Evolutionary conservation across 2,113 vertebrate genomes (phyloP).

Genomic region (Casuarius casuarius): DNA sequence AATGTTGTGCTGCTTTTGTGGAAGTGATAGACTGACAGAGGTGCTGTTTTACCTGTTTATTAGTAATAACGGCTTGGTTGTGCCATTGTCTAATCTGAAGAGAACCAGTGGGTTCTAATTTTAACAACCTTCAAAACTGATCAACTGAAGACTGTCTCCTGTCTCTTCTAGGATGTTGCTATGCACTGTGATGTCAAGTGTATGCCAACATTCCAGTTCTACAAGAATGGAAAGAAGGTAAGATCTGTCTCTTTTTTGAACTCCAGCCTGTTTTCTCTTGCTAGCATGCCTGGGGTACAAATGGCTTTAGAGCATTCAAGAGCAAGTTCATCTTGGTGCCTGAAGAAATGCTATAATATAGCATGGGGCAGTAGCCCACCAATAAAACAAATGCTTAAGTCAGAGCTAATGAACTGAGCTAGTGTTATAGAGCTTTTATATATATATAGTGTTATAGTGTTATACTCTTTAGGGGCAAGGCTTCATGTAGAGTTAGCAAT

Average conservation of each 20-base stretch:
- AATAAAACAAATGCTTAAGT: background rate
- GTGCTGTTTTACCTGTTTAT: background rate
- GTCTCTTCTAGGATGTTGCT: constrained; percentile 80
- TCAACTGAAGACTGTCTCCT: background rate
- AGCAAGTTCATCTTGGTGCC: background rate
- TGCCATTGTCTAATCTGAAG: background rate
- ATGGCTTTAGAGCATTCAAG: background rate
- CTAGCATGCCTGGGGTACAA: background rate
- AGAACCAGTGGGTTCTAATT: background rate
- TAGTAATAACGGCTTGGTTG: background rate
- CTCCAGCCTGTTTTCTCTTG: background rate
- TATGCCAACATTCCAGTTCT: constrained; percentile 92
- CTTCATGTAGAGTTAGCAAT: too few relatives aligned
- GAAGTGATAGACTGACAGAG: background rate
- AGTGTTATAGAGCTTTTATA: too few relatives aligned
- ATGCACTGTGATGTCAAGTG: constrained; percentile 70
- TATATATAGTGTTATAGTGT: too few relatives aligned
- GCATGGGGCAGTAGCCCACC: background rate
- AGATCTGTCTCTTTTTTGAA: background rate
- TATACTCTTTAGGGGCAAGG: too few relatives aligned
- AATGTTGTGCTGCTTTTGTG: too few relatives aligned
- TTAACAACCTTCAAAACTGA: background rate
- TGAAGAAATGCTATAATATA: background rate
- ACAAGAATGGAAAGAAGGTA: constrained; percentile 81
- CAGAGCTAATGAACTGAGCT: background rate